Base-by-base conservation (phyloP, 2,113 vertebrate species). In the Sterrhoptilus dennistouni region DNA sequence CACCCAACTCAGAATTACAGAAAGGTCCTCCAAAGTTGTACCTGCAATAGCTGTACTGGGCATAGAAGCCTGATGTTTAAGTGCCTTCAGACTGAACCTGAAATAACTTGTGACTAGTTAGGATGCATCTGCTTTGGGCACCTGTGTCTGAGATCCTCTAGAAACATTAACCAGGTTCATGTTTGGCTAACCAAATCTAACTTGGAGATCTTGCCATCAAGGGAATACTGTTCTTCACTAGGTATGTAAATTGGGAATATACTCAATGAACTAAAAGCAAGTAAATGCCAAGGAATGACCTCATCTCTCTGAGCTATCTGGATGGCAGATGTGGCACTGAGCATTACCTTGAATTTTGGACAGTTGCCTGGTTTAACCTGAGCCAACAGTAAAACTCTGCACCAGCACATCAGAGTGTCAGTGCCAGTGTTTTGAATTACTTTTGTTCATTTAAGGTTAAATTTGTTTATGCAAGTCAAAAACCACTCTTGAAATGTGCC, bases 241-340 rank as follows among this genome's bases (percentile, higher is more conserved):
- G 45, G 19, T 65, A 42, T 14, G 27, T 65, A 80, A 79, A 42
- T 14, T 53, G 3, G 21, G 31, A 84, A 63, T 15, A n/a, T 11
- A 69, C 27, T 5, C 60, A 27, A 9, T 70, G 49, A 94, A 74
- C 18, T 57, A 44, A 69, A 83, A 75, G 66, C 18, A 92, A 79
- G 22, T 31, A 61, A 70, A 75, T 52, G 89, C 63, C 83, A 96
- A 90, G 59, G 25, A 94, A 92, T 91, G 45, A 95, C 36, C 59
- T 91, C 83, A 92, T 59, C 63, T 84, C 2, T 60, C 28, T 79
- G 59, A 92, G 50, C 17, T 87, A 92, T 40, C 66, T 93, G 85
- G 66, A 77, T 56, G 54, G 66, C 66, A 95, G 86, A 66, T 45
- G 38, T 87, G 74, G 65, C 89, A 88, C 11, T 44, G 47, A 63